Conservation (phyloP, 2,888 invertebrate species). For the Polyommatus icarus region DNA sequence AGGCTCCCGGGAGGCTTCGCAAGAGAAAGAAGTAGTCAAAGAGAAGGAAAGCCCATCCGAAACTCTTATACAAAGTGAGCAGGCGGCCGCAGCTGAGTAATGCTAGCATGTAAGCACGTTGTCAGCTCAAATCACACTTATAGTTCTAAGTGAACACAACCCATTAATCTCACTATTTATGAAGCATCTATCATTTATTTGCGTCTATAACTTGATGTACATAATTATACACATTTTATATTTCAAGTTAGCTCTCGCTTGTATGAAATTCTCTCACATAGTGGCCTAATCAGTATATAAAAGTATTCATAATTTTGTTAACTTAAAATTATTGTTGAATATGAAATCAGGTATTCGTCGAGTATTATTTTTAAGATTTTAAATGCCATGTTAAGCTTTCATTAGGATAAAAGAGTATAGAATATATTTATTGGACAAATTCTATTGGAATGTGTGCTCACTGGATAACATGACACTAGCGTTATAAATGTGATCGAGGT, state of each 20-base stretch:
- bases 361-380: slow-evolving; percentile 58
- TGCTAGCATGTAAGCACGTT: slow-evolving; percentile 54
- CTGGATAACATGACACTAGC: slow-evolving; percentile 46
- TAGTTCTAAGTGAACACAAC: slow-evolving; percentile 74
- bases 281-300: slow-evolving; percentile 65
- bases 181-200: slow-evolving; percentile 66
- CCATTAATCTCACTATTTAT: slow-evolving; percentile 68
- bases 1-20: slow-evolving; percentile 70
- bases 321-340: slow-evolving; percentile 31
- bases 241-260: slow-evolving; percentile 62
- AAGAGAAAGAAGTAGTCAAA: slow-evolving; percentile 60
- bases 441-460: slow-evolving; percentile 42
- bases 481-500: slow-evolving; percentile 43
- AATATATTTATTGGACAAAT: background rate
- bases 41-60: slow-evolving; percentile 64
- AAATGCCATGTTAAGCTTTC: slow-evolving; percentile 30
- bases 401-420: slow-evolving; percentile 25
- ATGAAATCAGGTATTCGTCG: slow-evolving; percentile 65
- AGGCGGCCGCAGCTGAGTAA: slow-evolving; percentile 65
- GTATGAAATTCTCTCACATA: slow-evolving; percentile 60
- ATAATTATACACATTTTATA: slow-evolving; percentile 52
- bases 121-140: slow-evolving; percentile 71
- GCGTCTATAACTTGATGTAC: slow-evolving; percentile 60
- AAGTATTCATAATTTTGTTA: slow-evolving; percentile 43
- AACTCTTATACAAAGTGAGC: slow-evolving; percentile 70